These are phyloP conservation scores for Parambassis ranga DNA, from an alignment of 2,797 vertebrate genomes.

Conservation along the genomic window DNA sequence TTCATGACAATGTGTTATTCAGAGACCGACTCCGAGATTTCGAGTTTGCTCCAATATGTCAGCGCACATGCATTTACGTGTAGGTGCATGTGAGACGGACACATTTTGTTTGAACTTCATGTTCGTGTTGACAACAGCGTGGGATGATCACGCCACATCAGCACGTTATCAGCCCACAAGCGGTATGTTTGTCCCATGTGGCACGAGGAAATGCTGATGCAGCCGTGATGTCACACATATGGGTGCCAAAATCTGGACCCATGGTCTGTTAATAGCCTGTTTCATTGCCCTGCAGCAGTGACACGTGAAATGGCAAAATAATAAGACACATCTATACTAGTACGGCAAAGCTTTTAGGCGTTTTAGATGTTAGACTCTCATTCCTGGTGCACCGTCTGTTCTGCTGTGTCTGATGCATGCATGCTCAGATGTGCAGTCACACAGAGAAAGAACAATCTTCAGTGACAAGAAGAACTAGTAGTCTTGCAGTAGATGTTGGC, in stretches of 20 bases:
- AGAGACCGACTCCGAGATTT: slow-evolving; percentile 19
- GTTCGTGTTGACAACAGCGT: slow-evolving; percentile 65
- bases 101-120: slow-evolving; percentile 49
- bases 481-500: not conserved
- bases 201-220: slow-evolving; percentile 54
- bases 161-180: slow-evolving; percentile 66
- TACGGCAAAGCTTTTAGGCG: not conserved
- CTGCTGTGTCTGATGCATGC: too few species aligned
- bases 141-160: slow-evolving; percentile 53
- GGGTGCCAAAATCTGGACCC: slow-evolving; percentile 34
- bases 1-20: slow-evolving; percentile 37
- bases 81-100: slow-evolving; percentile 12
- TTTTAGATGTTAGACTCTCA: not conserved
- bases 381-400: rapidly evolving
- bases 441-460: not conserved
- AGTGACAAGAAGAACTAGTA: not conserved
- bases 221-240: slow-evolving; percentile 54
- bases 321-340: slow-evolving; percentile 14
- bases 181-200: slow-evolving; percentile 66
- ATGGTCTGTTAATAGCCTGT: slow-evolving; percentile 54
- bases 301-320: slow-evolving; percentile 25
- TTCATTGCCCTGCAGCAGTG: slow-evolving; percentile 16
- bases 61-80: not conserved
- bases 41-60: slow-evolving; percentile 18
- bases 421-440: too few species aligned